Percentiles rank a stretch among this genome's conserved stretches.
These are phyloP conservation scores for Microctonus hyperodae DNA, from an alignment of 2,888 invertebrate species.

Conservation along the genomic window DNA sequence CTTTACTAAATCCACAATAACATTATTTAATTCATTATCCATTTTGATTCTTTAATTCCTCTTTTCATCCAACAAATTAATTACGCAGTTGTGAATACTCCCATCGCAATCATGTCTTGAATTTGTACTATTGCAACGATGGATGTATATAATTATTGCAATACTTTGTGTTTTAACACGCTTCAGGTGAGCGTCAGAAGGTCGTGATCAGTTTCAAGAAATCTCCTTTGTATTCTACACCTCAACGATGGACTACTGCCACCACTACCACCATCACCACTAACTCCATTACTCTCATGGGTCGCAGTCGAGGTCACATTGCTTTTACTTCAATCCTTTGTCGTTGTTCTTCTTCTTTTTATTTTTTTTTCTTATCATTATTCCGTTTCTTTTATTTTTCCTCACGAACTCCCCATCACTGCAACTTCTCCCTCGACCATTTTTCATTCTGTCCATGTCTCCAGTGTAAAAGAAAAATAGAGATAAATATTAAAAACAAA, in stretches of 20 bases:
- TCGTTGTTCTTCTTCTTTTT: constrained; percentile 1
- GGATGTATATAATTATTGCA: background rate
- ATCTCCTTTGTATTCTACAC: constrained; percentile 22
- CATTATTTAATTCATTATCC: background rate
- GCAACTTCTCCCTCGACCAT: background rate
- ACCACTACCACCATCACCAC: background rate
- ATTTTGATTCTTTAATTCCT: background rate
- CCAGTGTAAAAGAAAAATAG: too few species aligned
- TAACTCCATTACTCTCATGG: constrained; percentile 2
- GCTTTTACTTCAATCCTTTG: constrained; percentile 11
- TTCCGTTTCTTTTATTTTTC: background rate
- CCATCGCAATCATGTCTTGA: background rate
- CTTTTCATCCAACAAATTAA: background rate
- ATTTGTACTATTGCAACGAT: background rate
- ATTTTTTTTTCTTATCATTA: background rate
- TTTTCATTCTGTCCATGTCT: background rate
- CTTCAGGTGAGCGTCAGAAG: constrained; percentile 9
- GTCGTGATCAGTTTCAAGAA: constrained; percentile 24
- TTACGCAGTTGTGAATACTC: background rate
- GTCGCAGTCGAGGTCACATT: constrained; percentile 17
- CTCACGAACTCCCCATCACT: background rate
- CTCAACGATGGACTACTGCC: constrained; percentile 1
- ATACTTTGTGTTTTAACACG: background rate
- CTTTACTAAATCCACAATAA: background rate
- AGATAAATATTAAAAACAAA: too few species aligned